Evolutionary conservation across 2,797 vertebrate genomes (phyloP).

Genomic region (Sparidentex hasta): DNA sequence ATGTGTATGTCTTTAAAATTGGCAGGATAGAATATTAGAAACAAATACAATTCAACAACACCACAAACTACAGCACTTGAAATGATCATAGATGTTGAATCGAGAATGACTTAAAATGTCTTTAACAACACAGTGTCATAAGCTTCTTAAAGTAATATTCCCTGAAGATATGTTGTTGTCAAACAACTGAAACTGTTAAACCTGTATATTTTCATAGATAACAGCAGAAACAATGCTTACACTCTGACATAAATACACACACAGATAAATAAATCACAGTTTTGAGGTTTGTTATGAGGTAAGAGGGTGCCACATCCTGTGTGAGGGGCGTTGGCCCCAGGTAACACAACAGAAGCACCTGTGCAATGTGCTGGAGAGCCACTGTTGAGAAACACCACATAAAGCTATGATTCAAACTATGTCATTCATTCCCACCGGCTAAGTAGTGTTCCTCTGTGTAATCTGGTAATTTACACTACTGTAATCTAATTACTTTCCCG

Average conservation of each 20-base stretch:
- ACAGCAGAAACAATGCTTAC: not conserved
- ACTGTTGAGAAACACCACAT: slow-evolving; percentile 40
- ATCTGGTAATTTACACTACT: not conserved
- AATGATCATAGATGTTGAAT: not conserved
- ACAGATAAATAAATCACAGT: slow-evolving; percentile 8
- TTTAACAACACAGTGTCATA: not conserved
- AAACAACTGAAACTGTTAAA: not conserved
- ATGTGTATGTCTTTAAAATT: too few relatives aligned
- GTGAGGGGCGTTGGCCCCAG: slow-evolving; percentile 73
- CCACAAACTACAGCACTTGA: too few relatives aligned
- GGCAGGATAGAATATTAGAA: too few relatives aligned
- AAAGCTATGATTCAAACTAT: not conserved
- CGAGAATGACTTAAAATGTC: not conserved
- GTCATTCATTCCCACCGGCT: not conserved
- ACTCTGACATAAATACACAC: not conserved
- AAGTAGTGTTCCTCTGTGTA: not conserved
- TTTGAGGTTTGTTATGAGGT: not conserved
- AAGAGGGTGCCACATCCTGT: slow-evolving; percentile 32
- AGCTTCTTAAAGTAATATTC: not conserved
- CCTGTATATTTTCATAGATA: not conserved
- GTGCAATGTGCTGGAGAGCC: slow-evolving; percentile 30
- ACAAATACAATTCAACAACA: too few relatives aligned
- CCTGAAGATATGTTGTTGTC: not conserved
- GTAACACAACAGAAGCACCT: slow-evolving; percentile 59
- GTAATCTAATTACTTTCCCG: too few relatives aligned